phyloP scores from a whole-genome alignment of 2,888 invertebrate species.

The Thereva unica region DNA sequence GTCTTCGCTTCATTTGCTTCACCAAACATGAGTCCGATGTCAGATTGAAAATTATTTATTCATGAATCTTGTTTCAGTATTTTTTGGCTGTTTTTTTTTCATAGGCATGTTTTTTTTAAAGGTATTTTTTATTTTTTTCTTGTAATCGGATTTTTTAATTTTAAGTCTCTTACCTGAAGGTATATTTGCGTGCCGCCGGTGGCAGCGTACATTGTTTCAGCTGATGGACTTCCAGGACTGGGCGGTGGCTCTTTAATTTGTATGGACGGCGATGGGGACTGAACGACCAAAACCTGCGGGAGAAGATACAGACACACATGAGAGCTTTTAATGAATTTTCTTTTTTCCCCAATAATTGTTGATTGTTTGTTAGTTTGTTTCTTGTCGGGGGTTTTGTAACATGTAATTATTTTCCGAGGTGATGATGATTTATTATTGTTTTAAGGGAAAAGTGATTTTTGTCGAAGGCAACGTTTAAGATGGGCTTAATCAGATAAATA shows the following conservation, averaged over 20 bases:
- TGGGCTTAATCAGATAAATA: no score
- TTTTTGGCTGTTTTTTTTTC: no score
- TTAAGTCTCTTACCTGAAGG: constrained; percentile 56
- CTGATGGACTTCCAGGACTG: constrained; percentile 55
- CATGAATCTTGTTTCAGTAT: no score
- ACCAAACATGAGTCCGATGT: no score
- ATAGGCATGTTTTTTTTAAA: no score
- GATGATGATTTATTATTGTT: no score
- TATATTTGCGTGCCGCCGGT: constrained; percentile 60
- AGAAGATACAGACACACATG: not conserved
- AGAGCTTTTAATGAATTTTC: constrained; percentile 11
- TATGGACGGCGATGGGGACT: constrained; percentile 52
- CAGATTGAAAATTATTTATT: no score
- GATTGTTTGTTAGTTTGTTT: constrained; percentile 4
- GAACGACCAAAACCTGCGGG: constrained; percentile 56
- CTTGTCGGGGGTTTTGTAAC: constrained; percentile 4
- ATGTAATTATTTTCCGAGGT: not conserved
- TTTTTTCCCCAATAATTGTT: constrained; percentile 4
- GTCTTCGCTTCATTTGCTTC: no score
- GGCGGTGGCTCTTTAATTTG: constrained; percentile 55
- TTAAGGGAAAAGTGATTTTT: no score
- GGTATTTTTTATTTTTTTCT: no score
- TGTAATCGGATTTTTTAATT: constrained; percentile 28
- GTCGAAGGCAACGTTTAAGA: no score
- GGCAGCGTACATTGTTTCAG: constrained; percentile 58